Evolutionary conservation across 2,113 vertebrate species (phyloP).

Genomic region (Carettochelys insculpta): DNA sequence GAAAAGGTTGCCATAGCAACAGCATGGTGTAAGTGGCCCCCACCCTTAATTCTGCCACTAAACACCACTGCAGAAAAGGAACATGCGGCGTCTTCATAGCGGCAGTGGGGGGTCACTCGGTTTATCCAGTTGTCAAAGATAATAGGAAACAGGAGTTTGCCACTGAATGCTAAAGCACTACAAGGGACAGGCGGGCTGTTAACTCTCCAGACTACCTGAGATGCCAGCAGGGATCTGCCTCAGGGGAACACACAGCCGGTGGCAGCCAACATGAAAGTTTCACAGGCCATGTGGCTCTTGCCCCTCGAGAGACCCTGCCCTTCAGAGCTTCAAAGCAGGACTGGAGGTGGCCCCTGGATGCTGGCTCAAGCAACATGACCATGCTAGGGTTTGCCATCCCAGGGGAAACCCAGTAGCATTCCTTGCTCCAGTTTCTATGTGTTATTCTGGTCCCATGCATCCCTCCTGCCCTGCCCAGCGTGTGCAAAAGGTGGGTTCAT

Average conservation of each 20-base stretch:
- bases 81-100: accelerated
- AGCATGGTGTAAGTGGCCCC: background rate
- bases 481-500: background rate
- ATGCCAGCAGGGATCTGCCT: background rate
- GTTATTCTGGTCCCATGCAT: background rate
- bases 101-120: background rate
- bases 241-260: background rate
- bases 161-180: background rate
- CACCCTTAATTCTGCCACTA: no score
- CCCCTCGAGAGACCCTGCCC: no score
- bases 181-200: background rate
- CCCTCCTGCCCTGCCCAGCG: background rate
- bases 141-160: background rate
- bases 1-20: slow-evolving; percentile 1
- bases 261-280: background rate
- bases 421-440: background rate
- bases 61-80: accelerated
- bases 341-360: background rate
- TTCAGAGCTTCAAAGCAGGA: background rate
- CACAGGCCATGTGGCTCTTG: accelerated
- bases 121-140: background rate
- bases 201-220: accelerated
- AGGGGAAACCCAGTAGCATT: background rate
- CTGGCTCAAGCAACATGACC: background rate
- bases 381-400: background rate